A percentile compares a stretch with the other conserved stretches of the same genome.
Conservation (phyloP, 2,888 invertebrate species). For the Drosophila subquinaria region DNA sequence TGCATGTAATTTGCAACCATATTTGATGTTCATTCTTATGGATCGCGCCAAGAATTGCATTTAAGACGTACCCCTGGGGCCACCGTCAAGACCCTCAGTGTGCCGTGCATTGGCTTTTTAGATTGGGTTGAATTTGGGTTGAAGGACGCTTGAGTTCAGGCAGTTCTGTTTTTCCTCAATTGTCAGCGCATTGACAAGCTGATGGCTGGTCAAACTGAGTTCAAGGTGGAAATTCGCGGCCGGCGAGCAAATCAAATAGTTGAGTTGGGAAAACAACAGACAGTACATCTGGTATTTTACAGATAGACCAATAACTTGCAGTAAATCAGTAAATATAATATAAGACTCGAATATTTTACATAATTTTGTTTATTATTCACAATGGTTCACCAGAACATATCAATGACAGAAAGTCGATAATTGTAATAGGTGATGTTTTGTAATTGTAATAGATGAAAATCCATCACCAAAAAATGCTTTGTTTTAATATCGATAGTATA, state of each 20-base stretch:
- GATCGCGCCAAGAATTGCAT: constrained; percentile 52
- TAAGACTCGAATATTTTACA: background rate
- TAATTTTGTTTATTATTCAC: constrained; percentile 5
- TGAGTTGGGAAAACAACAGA: constrained; percentile 11
- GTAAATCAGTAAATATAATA: constrained; percentile 25
- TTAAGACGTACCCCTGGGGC: background rate
- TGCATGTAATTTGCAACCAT: constrained; percentile 40
- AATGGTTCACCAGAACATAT: background rate
- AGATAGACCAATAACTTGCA: background rate
- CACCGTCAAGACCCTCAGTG: background rate
- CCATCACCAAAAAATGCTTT: too few species aligned
- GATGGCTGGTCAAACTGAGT: constrained; percentile 65
- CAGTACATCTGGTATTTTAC: constrained; percentile 29
- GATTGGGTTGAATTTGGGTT: constrained; percentile 46
- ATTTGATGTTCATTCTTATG: constrained; percentile 30
- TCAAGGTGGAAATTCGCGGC: constrained; percentile 57
- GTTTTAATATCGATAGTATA: too few species aligned
- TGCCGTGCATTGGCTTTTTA: constrained; percentile 58
- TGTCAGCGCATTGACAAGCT: constrained; percentile 60
- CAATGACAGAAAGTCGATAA: too few species aligned
- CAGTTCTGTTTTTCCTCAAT: constrained; percentile 52
- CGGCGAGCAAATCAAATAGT: constrained; percentile 23
- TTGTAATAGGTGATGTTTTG: too few species aligned
- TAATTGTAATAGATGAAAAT: too few species aligned
- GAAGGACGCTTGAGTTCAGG: constrained; percentile 57